Evolutionary conservation across 2,888 invertebrate genomes (phyloP).

Genomic region (Patella ulyssiponensis): DNA sequence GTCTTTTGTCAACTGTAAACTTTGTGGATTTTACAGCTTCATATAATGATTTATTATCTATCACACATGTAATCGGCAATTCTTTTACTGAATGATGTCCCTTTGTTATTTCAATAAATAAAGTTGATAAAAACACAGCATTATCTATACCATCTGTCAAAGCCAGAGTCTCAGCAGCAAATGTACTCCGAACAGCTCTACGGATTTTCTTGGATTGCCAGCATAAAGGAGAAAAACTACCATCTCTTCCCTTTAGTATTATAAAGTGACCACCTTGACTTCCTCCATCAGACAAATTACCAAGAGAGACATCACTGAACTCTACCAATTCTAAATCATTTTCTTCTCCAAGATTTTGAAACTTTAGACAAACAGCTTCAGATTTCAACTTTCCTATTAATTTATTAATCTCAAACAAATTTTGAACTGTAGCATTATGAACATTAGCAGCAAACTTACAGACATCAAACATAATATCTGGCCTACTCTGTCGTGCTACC

Average conservation of each 20-base stretch:
- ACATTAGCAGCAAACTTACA: not conserved
- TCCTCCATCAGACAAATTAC: no score
- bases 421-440: not conserved
- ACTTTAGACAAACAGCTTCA: not conserved
- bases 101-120: not conserved
- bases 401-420: conserved; percentile 4
- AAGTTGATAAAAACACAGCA: conserved; percentile 1
- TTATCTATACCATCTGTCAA: not conserved
- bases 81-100: not conserved
- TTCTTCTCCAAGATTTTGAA: not conserved
- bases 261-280: no score
- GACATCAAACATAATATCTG: conserved; percentile 8
- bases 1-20: no score
- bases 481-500: conserved; percentile 2
- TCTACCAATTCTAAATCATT: no score
- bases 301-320: no score
- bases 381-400: not conserved
- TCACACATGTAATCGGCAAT: no score
- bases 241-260: no score
- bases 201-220: not conserved
- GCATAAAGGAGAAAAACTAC: conserved; percentile 1
- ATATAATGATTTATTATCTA: no score
- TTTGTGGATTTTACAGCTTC: no score
- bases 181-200: not conserved
- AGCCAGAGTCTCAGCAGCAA: not conserved